A percentile compares a stretch with the other conserved stretches of the same genome.
phyloP scores from a whole-genome alignment of 2,888 invertebrate species.

The Leptinotarsa rubiginosa region DNA sequence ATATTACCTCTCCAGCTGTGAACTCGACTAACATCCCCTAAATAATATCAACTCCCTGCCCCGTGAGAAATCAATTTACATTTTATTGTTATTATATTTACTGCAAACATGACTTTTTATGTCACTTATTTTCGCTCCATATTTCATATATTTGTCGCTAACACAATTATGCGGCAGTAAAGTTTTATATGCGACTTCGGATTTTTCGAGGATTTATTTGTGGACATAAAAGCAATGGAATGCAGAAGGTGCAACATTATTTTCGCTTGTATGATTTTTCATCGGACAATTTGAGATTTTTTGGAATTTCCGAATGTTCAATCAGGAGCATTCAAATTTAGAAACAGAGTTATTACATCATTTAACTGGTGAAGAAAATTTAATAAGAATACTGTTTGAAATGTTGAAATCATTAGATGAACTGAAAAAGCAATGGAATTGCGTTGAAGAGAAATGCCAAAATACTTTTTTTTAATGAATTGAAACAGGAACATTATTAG shows the following conservation, averaged over 20 bases:
- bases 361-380: not conserved
- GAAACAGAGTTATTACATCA: not conserved
- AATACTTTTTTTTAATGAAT: no score
- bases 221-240: slow-evolving; percentile 20
- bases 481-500: no score
- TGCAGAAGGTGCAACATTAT: slow-evolving; percentile 10
- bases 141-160: slow-evolving; percentile 57
- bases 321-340: not conserved
- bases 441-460: no score
- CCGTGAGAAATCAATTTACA: slow-evolving; percentile 66
- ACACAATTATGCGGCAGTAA: slow-evolving; percentile 59
- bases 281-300: not conserved
- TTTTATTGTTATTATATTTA: slow-evolving; percentile 66
- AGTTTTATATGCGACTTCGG: slow-evolving; percentile 49
- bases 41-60: slow-evolving; percentile 59
- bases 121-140: slow-evolving; percentile 54
- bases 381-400: not conserved
- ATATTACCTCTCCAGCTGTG: slow-evolving; percentile 60
- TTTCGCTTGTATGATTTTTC: slow-evolving; percentile 7
- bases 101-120: slow-evolving; percentile 62
- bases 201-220: slow-evolving; percentile 28
- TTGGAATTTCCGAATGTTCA: not conserved
- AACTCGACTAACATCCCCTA: slow-evolving; percentile 56
- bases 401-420: no score
- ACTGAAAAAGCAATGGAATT: no score